These are phyloP conservation scores for Aphidoletes aphidimyza DNA, from an alignment of 2,888 invertebrate genomes.

Conservation along the genomic window DNA sequence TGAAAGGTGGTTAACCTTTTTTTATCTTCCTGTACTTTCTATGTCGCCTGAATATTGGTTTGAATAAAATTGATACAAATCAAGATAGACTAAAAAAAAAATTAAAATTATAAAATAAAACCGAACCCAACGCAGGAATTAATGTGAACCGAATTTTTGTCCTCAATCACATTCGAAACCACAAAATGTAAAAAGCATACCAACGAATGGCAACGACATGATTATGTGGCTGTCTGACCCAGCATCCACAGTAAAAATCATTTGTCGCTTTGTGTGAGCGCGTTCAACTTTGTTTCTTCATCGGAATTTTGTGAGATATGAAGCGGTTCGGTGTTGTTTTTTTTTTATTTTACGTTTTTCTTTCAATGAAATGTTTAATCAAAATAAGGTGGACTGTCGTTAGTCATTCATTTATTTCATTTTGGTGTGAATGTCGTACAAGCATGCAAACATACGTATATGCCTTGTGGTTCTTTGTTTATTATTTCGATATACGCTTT, in stretches of 20 bases:
- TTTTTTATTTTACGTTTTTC: no score
- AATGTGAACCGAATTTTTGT: no score
- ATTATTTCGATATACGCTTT: not conserved
- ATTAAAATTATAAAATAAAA: no score
- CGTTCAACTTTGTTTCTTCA: not conserved
- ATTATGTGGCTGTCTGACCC: not conserved
- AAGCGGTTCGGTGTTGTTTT: not conserved
- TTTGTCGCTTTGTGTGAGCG: not conserved
- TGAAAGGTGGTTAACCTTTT: slow-evolving; percentile 34
- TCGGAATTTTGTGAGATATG: slow-evolving; percentile 30
- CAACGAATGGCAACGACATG: no score
- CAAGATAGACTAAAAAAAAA: no score
- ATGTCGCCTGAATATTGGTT: slow-evolving; percentile 10
- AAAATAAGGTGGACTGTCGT: not conserved
- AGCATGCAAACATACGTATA: not conserved
- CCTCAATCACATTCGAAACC: no score
- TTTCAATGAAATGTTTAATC: slow-evolving; percentile 19
- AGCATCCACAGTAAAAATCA: slow-evolving; percentile 12
- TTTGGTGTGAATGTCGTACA: not conserved
- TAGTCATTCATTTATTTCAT: slow-evolving; percentile 3
- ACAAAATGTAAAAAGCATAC: no score
- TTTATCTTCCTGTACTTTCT: not conserved
- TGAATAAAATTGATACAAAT: no score
- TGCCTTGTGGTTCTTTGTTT: slow-evolving; percentile 22
- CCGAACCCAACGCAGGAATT: no score